phyloP scores from a whole-genome alignment of 23 tunicate species.

The Phallusia fumigata region DNA sequence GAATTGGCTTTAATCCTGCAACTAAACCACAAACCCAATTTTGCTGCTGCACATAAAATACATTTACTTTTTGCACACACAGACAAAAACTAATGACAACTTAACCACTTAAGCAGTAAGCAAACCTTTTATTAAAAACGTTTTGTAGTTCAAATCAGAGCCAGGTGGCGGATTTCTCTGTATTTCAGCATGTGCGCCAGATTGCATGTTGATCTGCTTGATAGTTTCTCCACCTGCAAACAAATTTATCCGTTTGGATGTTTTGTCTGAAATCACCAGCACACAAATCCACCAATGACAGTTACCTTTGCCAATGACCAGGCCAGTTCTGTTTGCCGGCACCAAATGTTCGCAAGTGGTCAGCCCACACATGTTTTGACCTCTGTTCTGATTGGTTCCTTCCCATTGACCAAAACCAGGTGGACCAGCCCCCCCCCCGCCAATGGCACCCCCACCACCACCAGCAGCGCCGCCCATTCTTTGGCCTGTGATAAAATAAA shows the following conservation, averaged over 20 bases:
- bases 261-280: neutral
- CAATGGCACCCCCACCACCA: conserved; percentile 1
- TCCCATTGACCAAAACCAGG: conserved; percentile 95
- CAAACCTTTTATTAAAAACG: conserved; percentile 89
- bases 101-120: no score
- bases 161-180: conserved; percentile 88
- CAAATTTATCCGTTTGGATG: no score
- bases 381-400: conserved; percentile 59
- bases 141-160: conserved; percentile 86
- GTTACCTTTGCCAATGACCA: conserved; percentile 98
- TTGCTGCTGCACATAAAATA: no score
- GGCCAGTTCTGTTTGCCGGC: conserved; percentile 94
- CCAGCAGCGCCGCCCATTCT: conserved; percentile 7
- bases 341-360: conserved; percentile 80
- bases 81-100: no score
- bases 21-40: no score
- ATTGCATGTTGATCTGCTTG: conserved; percentile 86
- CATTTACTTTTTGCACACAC: no score
- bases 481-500: neutral
- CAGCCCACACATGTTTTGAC: conserved; percentile 32
- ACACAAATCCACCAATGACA: neutral
- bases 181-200: conserved; percentile 98
- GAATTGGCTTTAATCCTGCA: no score
- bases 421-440: conserved; percentile 44
- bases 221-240: conserved; percentile 96